Conservation (phyloP, 2,888 invertebrate genomes). For the Trachelus troglodyta region DNA sequence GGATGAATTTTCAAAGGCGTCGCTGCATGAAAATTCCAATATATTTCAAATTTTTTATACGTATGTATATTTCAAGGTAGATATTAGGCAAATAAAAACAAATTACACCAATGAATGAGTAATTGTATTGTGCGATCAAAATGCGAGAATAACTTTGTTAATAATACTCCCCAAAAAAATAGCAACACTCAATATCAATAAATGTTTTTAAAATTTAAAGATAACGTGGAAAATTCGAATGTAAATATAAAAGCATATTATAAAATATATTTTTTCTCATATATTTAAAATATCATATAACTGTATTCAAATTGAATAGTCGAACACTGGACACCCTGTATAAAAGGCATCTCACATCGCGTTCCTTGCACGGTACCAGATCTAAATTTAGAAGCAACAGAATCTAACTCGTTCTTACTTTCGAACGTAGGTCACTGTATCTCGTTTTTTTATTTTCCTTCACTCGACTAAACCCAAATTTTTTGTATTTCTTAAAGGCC, state of each 20-base stretch:
- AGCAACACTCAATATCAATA: background rate
- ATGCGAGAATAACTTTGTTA: background rate
- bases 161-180: background rate
- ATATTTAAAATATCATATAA: too few species aligned
- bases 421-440: background rate
- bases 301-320: background rate
- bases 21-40: background rate
- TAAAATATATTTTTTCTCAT: background rate
- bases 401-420: background rate
- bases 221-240: background rate
- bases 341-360: background rate
- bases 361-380: background rate
- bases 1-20: background rate
- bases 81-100: background rate
- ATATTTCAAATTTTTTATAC: background rate
- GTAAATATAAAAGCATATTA: background rate
- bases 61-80: background rate
- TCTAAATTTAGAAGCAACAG: background rate
- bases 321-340: background rate
- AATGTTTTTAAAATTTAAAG: background rate
- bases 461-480: background rate
- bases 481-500: background rate
- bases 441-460: background rate
- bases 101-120: background rate
- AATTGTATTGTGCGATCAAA: background rate